Conservation (phyloP, 2,888 invertebrate genomes). For the Tethea ocularis region DNA sequence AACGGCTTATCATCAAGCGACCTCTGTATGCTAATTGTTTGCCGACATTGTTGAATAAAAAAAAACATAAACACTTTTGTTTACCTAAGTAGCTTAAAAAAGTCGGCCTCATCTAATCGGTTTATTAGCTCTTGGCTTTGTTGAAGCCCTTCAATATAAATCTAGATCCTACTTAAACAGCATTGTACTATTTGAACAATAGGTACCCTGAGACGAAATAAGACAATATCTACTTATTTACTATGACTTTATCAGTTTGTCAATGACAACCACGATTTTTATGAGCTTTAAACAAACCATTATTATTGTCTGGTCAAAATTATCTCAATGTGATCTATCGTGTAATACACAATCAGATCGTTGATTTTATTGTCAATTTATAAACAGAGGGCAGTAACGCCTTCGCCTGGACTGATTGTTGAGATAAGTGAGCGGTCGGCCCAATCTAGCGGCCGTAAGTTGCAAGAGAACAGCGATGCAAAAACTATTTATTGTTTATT, state of each 20-base stretch:
- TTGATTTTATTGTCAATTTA: conserved; percentile 59
- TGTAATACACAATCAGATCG: conserved; percentile 53
- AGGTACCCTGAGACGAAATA: no score
- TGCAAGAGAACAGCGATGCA: conserved; percentile 18
- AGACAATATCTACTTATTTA: no score
- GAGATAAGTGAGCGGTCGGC: conserved; percentile 51
- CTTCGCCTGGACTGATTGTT: conserved; percentile 42
- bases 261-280: background rate
- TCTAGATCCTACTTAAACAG: background rate
- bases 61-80: no score
- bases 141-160: background rate
- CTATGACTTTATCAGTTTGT: background rate
- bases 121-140: background rate
- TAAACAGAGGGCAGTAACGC: conserved; percentile 47
- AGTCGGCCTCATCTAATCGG: no score
- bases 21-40: no score
- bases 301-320: conserved; percentile 51
- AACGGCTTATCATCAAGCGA: no score
- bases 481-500: conserved; percentile 6
- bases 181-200: background rate
- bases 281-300: conserved; percentile 20
- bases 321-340: conserved; percentile 46
- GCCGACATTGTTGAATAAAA: no score
- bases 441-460: conserved; percentile 32
- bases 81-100: no score